These are phyloP conservation scores for Coilia nasus DNA, from an alignment of 2,797 vertebrate genomes.

Conservation along the genomic window DNA sequence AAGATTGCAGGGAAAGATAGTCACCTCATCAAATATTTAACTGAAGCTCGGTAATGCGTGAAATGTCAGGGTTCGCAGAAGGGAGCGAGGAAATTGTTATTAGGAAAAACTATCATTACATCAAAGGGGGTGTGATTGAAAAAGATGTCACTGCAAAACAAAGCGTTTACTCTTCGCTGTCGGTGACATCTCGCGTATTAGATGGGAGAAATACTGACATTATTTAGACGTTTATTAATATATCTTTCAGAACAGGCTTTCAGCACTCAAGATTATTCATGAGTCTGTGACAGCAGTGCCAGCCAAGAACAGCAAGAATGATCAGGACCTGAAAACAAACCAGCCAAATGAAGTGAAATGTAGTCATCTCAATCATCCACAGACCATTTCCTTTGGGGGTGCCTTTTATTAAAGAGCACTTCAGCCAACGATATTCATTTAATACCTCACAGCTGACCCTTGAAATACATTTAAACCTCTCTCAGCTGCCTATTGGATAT, in stretches of 20 bases:
- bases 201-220: neutral
- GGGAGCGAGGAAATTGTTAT: neutral
- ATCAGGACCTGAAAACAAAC: constrained; percentile 20
- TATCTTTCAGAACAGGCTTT: neutral
- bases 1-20: constrained; percentile 47
- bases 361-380: constrained; percentile 1
- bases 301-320: constrained; percentile 14
- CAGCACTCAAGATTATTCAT: constrained; percentile 11
- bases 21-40: constrained; percentile 56
- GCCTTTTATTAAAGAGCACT: neutral
- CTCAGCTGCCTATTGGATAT: neutral
- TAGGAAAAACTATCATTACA: constrained; percentile 18
- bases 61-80: constrained; percentile 52
- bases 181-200: neutral
- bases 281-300: neutral
- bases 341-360: constrained; percentile 1
- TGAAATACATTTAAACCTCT: constrained; percentile 11
- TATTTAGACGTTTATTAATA: constrained; percentile 3
- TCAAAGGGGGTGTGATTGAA: neutral
- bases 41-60: constrained; percentile 50
- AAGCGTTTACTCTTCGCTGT: neutral
- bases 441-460: neutral
- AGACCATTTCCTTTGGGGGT: neutral
- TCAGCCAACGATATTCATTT: neutral
- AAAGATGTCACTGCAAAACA: neutral